These are phyloP conservation scores for Pseudolaguvia tuberculata DNA, from an alignment of 2,113 vertebrate species.

Conservation along the genomic window DNA sequence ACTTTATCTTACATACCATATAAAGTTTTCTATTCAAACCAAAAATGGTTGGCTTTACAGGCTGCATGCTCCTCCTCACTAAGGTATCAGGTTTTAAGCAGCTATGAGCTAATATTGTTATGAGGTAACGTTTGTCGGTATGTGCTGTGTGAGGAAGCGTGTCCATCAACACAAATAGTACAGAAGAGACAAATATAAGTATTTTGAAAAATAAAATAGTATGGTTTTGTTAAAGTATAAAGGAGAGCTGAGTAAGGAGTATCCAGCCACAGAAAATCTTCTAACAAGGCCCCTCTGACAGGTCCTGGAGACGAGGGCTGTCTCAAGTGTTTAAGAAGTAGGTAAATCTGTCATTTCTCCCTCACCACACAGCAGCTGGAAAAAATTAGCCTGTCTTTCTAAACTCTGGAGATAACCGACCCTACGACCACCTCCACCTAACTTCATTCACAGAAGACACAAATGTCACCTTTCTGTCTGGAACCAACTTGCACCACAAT, in stretches of 20 bases:
- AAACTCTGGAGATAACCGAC: constrained; percentile 61
- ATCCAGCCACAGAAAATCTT: constrained; percentile 56
- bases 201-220: background rate
- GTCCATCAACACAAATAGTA: background rate
- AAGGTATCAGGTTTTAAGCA: constrained; percentile 49
- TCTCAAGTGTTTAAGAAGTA: constrained; percentile 68
- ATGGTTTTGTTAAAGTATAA: constrained; percentile 12
- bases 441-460: constrained; percentile 10
- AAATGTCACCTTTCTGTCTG: constrained; percentile 7
- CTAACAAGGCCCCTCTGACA: constrained; percentile 66
- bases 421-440: constrained; percentile 40
- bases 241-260: constrained; percentile 47
- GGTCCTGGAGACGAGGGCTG: constrained; percentile 59
- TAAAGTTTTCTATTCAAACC: background rate
- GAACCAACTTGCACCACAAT: background rate
- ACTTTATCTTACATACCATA: background rate
- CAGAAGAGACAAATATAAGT: background rate
- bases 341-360: constrained; percentile 72
- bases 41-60: constrained; percentile 40
- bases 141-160: background rate
- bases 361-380: constrained; percentile 62
- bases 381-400: constrained; percentile 67
- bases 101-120: constrained; percentile 55
- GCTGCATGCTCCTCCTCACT: constrained; percentile 32
- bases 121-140: constrained; percentile 25